These are phyloP conservation scores for Athripsodes cinereus DNA, from an alignment of 2,888 invertebrate genomes.

Conservation along the genomic window DNA sequence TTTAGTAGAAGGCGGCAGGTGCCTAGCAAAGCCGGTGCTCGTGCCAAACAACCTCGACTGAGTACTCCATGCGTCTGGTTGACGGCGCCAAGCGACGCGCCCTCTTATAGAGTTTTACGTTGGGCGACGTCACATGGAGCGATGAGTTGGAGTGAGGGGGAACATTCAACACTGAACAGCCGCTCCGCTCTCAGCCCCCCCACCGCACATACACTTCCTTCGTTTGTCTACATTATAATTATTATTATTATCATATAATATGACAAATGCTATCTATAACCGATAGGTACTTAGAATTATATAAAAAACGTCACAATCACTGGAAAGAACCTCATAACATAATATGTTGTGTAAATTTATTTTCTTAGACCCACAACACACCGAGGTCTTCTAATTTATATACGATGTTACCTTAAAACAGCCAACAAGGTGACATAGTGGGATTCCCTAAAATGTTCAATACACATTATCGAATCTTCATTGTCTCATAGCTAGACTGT, in stretches of 20 bases:
- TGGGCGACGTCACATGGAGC: slow-evolving; percentile 10
- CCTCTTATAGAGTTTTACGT: slow-evolving; percentile 44
- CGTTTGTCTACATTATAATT: slow-evolving; percentile 24
- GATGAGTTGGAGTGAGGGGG: not conserved
- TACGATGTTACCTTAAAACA: too few relatives aligned
- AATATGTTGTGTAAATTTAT: too few relatives aligned
- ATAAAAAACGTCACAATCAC: slow-evolving; percentile 19
- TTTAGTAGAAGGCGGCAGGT: slow-evolving; percentile 51
- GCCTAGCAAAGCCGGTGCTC: slow-evolving; percentile 56
- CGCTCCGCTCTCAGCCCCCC: slow-evolving; percentile 6
- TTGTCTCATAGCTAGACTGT: too few relatives aligned
- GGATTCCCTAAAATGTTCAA: too few relatives aligned
- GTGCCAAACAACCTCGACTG: slow-evolving; percentile 57
- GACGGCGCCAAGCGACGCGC: slow-evolving; percentile 45
- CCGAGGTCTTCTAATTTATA: too few relatives aligned
- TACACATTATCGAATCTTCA: too few relatives aligned
- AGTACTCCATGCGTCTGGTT: slow-evolving; percentile 54
- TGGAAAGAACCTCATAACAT: too few relatives aligned
- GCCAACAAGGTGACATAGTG: too few relatives aligned
- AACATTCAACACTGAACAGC: too few relatives aligned
- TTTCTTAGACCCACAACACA: too few relatives aligned
- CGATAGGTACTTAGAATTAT: slow-evolving; percentile 23
- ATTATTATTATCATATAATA: not conserved
- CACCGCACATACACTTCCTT: too few relatives aligned
- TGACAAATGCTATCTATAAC: slow-evolving; percentile 17